These are phyloP conservation scores for Cylloceria caligata DNA, from an alignment of 2,888 invertebrate species.

Conservation along the genomic window DNA sequence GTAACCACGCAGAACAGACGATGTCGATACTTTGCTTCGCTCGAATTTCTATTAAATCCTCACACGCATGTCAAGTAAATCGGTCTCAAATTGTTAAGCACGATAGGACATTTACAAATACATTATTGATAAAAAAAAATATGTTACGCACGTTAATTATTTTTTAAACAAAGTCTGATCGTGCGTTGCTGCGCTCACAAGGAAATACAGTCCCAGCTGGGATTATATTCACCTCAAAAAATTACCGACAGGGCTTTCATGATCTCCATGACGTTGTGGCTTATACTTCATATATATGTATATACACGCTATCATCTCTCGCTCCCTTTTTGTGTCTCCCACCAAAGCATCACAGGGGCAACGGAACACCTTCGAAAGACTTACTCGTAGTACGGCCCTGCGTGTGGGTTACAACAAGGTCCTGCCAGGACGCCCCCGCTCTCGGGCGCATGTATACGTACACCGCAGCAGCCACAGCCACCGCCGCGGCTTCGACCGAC, in stretches of 20 bases:
- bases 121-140: no score
- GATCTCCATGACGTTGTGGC: background rate
- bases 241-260: background rate
- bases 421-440: constrained; percentile 81
- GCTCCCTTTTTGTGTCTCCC: background rate
- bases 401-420: constrained; percentile 81
- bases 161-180: no score
- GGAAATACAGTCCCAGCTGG: background rate
- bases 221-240: background rate
- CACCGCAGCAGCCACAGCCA: constrained; percentile 61
- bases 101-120: background rate
- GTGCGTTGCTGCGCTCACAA: background rate
- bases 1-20: background rate
- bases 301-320: background rate
- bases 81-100: background rate
- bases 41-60: background rate
- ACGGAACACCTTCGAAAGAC: constrained; percentile 47
- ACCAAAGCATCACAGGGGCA: constrained; percentile 26
- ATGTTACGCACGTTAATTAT: background rate
- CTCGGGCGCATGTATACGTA: constrained; percentile 43
- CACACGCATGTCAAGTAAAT: background rate
- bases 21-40: background rate
- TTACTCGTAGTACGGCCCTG: constrained; percentile 75
- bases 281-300: background rate
- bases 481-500: constrained; percentile 46